Conservation (phyloP, 2,113 vertebrate species). For the Benitochromis conjunctus region DNA sequence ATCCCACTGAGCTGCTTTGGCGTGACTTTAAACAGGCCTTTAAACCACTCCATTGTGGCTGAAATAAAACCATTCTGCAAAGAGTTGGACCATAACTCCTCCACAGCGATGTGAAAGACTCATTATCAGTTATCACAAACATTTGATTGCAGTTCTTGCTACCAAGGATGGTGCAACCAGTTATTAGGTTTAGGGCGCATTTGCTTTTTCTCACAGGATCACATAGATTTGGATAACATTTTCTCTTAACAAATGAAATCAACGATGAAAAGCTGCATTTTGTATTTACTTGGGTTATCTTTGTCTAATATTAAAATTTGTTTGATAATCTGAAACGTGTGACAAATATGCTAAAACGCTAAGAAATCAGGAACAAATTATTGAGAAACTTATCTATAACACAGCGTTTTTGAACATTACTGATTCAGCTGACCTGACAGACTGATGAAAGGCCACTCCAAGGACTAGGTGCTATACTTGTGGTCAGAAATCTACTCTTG, state of each 20-base stretch:
- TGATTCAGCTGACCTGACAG: not conserved
- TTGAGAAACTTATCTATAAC: too few species aligned
- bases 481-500: not conserved
- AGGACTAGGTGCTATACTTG: too few species aligned
- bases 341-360: not conserved
- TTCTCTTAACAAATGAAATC: not conserved
- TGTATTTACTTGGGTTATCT: not conserved
- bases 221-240: not conserved
- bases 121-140: not conserved
- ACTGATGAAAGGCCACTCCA: too few species aligned
- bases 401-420: not conserved
- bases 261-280: not conserved
- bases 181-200: not conserved
- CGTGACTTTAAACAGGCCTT: not conserved
- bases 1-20: not conserved
- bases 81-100: not conserved
- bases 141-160: not conserved
- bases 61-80: not conserved
- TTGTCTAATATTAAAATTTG: not conserved
- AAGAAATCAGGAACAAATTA: not conserved
- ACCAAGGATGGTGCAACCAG: not conserved
- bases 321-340: not conserved
- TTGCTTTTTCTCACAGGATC: not conserved
- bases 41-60: not conserved
- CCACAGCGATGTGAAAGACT: not conserved